These are phyloP conservation scores for Thaumetopoea pityocampa DNA, from an alignment of 1,140 invertebrate species.

Conservation along the genomic window DNA sequence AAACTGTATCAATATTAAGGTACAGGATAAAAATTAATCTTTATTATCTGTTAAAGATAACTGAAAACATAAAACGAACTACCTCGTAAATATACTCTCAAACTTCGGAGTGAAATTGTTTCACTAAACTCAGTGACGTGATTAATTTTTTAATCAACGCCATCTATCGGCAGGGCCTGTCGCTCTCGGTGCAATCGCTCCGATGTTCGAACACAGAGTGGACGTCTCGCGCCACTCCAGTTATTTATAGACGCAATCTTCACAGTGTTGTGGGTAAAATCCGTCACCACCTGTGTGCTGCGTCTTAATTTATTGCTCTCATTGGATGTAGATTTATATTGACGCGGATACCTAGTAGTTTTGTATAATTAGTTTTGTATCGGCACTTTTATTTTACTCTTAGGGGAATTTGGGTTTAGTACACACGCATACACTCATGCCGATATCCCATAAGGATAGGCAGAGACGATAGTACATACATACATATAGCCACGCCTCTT, in stretches of 20 bases:
- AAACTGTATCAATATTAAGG: no score
- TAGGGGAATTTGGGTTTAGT: not conserved
- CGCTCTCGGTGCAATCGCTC: conserved; percentile 51
- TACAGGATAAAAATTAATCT: no score
- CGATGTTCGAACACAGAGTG: conserved; percentile 29
- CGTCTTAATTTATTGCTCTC: conserved; percentile 37
- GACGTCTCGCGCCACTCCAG: conserved; percentile 39
- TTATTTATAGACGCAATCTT: conserved; percentile 68
- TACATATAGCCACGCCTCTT: no score
- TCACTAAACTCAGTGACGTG: conserved; percentile 28
- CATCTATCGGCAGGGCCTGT: conserved; percentile 57
- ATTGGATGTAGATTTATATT: conserved; percentile 33
- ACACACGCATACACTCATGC: no score
- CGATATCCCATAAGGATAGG: no score
- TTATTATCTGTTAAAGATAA: no score
- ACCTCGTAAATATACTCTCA: not conserved
- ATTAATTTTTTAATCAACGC: conserved; percentile 63
- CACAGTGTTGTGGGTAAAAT: conserved; percentile 36
- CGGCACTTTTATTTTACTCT: not conserved
- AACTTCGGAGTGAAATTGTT: not conserved
- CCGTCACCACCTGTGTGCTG: conserved; percentile 34
- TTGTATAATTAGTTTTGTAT: conserved; percentile 1
- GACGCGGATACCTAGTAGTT: conserved; percentile 17
- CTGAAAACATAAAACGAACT: no score
- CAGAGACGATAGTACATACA: no score